Evolutionary conservation across 2,797 vertebrate genomes (phyloP).

Genomic region (Rhadinocentrus ornatus): DNA sequence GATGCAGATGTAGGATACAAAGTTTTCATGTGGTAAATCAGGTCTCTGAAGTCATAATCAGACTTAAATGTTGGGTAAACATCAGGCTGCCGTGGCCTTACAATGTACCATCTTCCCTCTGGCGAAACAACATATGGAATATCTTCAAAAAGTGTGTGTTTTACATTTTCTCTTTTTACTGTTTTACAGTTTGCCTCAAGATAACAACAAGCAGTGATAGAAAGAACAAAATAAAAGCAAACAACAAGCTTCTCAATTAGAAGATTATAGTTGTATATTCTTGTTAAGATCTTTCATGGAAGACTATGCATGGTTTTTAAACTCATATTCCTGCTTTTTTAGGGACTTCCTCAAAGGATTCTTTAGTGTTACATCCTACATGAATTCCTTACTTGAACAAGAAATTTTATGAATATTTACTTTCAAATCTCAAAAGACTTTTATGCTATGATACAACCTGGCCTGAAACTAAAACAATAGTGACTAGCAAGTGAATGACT

Average conservation of each 20-base stretch:
- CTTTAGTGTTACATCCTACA: constrained; percentile 17
- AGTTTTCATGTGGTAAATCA: constrained; percentile 57
- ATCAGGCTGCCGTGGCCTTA: constrained; percentile 34
- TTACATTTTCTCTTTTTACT: neutral
- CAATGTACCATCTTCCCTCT: constrained; percentile 35
- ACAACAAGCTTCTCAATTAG: neutral
- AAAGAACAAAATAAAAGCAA: neutral
- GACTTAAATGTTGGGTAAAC: constrained; percentile 56
- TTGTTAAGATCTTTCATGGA: neutral
- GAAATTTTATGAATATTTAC: constrained; percentile 26
- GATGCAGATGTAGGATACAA: constrained; percentile 34
- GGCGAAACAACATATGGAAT: constrained; percentile 30
- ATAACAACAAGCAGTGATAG: constrained; percentile 22
- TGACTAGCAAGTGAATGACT: constrained; percentile 31
- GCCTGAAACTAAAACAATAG: constrained; percentile 27
- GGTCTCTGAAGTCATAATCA: constrained; percentile 60
- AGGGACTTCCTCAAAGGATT: neutral
- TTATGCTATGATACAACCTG: constrained; percentile 34
- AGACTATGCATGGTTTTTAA: constrained; percentile 14
- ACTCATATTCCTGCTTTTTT: too few species aligned
- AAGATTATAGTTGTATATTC: neutral
- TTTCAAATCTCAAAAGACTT: constrained; percentile 32
- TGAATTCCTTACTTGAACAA: constrained; percentile 30
- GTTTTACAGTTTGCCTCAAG: constrained; percentile 18
- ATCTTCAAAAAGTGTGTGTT: constrained; percentile 27